Base-by-base conservation (phyloP, 2,113 vertebrate species). In the Calidris pugnax region DNA sequence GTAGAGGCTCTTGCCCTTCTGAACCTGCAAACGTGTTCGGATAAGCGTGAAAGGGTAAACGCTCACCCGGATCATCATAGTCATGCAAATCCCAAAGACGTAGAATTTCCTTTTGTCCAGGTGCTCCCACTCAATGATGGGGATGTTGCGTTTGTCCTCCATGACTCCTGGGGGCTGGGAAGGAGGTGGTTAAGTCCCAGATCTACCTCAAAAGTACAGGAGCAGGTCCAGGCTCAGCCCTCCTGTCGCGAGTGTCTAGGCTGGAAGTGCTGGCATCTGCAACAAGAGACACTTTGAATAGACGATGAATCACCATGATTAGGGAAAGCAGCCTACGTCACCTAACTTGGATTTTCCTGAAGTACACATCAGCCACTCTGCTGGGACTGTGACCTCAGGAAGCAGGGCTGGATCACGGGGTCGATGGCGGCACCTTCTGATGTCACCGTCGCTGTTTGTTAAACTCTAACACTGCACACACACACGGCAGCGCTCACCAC, bases 21-120 rank as follows among this genome's bases (percentile, higher is more conserved):
- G 99, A 3, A 99, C 99, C 97, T 99, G 99, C 73, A 99, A 43
- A 10, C 98, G 98, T 0, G 99, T 99, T 23, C 99, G 99, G 95
- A 99, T 99, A 56, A 99, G 98, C 4, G 99, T 99, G 96, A 99
- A 99, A 0, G 99, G 99, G 96, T 99, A 99, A 35, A 99, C 98
- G 1, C 99, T 99, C 87, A 98, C 98, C 6, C 99, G 98, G 88
- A 99, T 99, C 97, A 98, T 98, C 98, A 99, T 98, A 0, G 99
- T 99, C 99, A 99, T 99, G 37, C 99, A 99, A 56, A 99, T 98
- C 0, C 99, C 99, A 1, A 99, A 97, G 4, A 99, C 98, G 12
- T 99, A 99, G 98, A 99, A 99, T 87, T 99, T 99, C 97, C 98
- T 98, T 96, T 99, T 99, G 98, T 99, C 99, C 98, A 99, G 96